Base-by-base conservation (phyloP, 2,113 vertebrate species). In the Epinephelus moara region DNA sequence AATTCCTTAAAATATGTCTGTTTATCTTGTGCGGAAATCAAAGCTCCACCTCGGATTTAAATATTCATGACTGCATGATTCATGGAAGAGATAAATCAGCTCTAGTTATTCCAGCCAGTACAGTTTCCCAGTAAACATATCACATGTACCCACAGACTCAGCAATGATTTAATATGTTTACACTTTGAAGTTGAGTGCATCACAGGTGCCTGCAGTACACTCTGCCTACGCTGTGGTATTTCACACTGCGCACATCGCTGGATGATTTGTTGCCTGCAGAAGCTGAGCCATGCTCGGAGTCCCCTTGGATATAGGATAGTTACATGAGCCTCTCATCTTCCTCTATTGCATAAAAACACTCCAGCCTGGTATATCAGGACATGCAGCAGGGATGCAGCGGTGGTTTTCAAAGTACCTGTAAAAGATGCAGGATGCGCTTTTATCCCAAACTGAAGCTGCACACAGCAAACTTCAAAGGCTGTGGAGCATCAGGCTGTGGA, bases 391-490 rank as follows among this genome's bases (percentile, higher is more conserved):
- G 60, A 15, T 12, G 42, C 49, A 40, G 47, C 21, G 17, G 21
- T 40, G 21, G 27, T 17, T 61, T 25, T 53, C 17, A 30, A 17
- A n/a, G 53, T 42, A 66, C 57, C 42, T 33, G 61, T 27, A 25
- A 53, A 55, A 59, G 69, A 78, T 75, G 57, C 53, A 18, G 30
- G 45, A 72, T 60, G 63, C 67, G 76, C 53, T 88, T 73, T 77
- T 23, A 80, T 81, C 50, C 53, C 25, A 40, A 66, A 72, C 1
- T 13, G 25, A 80, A 49, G 3, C 62, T 67, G 74, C 62, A 47
- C 67, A 25, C 23, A 7, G 50, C 10, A 23, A 25, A 79, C 88
- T 64, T 85, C 81, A 90, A 87, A 88, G 73, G 18, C 40, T 27
- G 71, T 4, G 15, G 45, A 78, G 79, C 68, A 79, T 30, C 76